phyloP scores from a whole-genome alignment of 2,888 invertebrate species.

The Pachymerium ferrugineum region DNA sequence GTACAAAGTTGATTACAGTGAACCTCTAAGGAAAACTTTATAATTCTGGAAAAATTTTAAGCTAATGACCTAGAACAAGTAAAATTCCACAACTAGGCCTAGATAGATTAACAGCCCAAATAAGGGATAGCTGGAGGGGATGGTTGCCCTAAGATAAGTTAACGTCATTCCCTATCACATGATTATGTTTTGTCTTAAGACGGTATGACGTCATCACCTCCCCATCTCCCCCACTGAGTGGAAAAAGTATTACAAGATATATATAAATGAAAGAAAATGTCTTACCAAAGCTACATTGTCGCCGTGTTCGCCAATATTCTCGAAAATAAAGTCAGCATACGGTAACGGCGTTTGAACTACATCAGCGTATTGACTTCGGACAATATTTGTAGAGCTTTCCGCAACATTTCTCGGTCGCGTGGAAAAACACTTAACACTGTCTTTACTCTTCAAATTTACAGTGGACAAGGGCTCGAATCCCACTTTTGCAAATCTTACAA shows the following conservation, averaged over 20 bases:
- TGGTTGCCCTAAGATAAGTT: not conserved
- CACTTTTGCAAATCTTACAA: not conserved
- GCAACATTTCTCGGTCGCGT: not conserved
- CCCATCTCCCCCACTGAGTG: no score
- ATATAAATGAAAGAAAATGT: not conserved
- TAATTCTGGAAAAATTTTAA: not conserved
- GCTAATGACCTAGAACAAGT: not conserved
- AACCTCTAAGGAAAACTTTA: no score
- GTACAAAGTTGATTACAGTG: no score
- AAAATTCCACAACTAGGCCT: not conserved
- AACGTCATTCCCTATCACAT: not conserved
- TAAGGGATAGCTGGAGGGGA: not conserved
- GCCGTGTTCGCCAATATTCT: constrained; percentile 9
- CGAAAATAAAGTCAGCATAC: constrained; percentile 29
- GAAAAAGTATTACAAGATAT: not conserved
- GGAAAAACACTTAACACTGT: not conserved
- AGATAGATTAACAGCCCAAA: not conserved
- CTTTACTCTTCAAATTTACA: not conserved
- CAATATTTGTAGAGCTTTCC: constrained; percentile 21
- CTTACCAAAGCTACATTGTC: constrained; percentile 14
- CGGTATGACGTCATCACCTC: not conserved
- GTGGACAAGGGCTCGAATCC: not conserved
- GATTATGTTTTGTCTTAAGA: not conserved
- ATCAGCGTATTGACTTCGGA: not conserved
- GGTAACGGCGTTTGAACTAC: not conserved